phyloP scores from a whole-genome alignment of 2,113 vertebrate species.

The Loxodonta africana region DNA sequence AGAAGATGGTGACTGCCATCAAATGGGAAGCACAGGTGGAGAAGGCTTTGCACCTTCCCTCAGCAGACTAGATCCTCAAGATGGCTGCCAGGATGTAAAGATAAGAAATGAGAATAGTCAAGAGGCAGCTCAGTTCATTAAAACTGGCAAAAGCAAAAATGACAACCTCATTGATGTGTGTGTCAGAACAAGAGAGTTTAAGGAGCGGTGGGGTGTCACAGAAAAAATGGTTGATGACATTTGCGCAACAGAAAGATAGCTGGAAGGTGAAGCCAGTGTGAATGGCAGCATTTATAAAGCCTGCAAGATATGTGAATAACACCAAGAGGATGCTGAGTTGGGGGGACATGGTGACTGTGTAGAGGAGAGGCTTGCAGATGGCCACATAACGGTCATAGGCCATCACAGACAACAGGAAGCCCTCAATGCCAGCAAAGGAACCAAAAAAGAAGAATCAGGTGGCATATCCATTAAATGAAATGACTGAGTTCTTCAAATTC shows the following conservation, averaged over 20 bases:
- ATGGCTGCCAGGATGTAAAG: constrained; percentile 48
- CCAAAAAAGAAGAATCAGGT: constrained; percentile 68
- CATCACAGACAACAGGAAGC: constrained; percentile 67
- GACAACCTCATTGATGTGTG: constrained; percentile 66
- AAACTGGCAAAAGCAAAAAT: constrained; percentile 68
- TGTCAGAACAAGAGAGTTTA: constrained; percentile 65
- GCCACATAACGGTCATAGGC: constrained; percentile 32
- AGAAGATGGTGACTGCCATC: constrained; percentile 61
- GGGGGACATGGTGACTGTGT: constrained; percentile 49
- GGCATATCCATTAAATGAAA: constrained; percentile 71
- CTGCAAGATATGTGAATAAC: constrained; percentile 25
- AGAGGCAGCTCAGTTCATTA: constrained; percentile 69
- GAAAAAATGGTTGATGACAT: constrained; percentile 66
- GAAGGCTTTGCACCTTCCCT: constrained; percentile 65
- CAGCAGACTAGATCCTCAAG: constrained; percentile 13
- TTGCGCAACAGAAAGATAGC: constrained; percentile 43
- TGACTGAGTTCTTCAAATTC: constrained; percentile 53
- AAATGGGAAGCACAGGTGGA: constrained; percentile 63
- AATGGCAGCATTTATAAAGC: constrained; percentile 68
- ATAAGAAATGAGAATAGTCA: constrained; percentile 65
- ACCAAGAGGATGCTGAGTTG: constrained; percentile 20
- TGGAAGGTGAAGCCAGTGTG: constrained; percentile 68
- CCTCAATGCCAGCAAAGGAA: constrained; percentile 60
- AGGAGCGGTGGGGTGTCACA: constrained; percentile 70
- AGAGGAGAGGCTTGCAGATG: constrained; percentile 67